Conservation (phyloP, 1,140 invertebrate genomes). For the Antheraea pernyi region DNA sequence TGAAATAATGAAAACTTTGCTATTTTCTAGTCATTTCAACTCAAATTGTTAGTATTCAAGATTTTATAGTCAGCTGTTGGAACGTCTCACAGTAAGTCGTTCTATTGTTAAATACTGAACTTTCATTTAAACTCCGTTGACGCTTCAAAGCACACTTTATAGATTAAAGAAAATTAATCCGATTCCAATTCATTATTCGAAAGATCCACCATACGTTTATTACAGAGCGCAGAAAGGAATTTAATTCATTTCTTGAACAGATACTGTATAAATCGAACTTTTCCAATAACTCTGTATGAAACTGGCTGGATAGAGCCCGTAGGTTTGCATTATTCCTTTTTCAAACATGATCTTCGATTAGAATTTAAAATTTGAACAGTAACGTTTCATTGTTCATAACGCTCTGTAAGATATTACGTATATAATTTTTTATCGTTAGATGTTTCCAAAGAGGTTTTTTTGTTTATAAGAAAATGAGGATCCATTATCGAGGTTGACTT, state of each 20-base stretch:
- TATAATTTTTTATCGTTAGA: not conserved
- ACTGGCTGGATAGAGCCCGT: not conserved
- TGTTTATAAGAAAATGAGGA: no score
- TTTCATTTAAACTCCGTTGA: not conserved
- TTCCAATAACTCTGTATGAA: constrained; percentile 44
- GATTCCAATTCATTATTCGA: constrained; percentile 8
- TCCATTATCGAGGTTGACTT: no score
- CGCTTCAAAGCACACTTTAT: not conserved
- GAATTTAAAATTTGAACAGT: not conserved
- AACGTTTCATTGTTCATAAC: not conserved
- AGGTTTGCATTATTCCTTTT: constrained; percentile 1
- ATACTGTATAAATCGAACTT: constrained; percentile 47
- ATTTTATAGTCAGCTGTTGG: not conserved
- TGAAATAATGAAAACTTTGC: no score
- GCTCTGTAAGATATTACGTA: not conserved
- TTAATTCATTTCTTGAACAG: constrained; percentile 19
- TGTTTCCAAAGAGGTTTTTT: no score
- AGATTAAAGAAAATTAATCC: constrained; percentile 12
- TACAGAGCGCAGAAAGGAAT: constrained; percentile 19
- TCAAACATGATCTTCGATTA: constrained; percentile 6
- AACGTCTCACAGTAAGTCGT: not conserved
- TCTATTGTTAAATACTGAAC: not conserved
- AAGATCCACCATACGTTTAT: constrained; percentile 9
- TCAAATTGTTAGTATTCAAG: no score
- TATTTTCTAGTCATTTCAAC: no score